Conservation (phyloP, 2,113 vertebrate genomes). For the Entomyzon cyanotis region DNA sequence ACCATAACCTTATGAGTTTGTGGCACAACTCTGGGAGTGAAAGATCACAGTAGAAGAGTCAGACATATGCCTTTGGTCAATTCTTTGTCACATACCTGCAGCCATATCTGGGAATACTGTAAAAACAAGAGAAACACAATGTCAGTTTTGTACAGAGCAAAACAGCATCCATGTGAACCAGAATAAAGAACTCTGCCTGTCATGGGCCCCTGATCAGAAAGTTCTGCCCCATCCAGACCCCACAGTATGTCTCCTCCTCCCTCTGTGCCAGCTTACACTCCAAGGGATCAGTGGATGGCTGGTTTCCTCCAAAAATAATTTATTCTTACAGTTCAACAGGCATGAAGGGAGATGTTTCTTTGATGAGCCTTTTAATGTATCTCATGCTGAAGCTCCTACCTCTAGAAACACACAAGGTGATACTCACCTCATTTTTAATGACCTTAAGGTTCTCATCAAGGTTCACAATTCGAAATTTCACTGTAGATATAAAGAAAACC, state of each 20-base stretch:
- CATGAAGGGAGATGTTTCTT: neutral
- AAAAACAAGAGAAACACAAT: neutral
- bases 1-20: neutral
- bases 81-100: slow-evolving; percentile 6
- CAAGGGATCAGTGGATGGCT: neutral
- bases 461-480: slow-evolving; percentile 53
- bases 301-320: neutral
- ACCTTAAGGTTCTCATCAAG: slow-evolving; percentile 35
- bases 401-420: neutral
- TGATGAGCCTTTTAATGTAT: neutral
- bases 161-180: neutral
- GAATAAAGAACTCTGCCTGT: neutral
- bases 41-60: neutral
- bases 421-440: slow-evolving; percentile 23
- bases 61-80: neutral
- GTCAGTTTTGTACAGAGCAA: neutral
- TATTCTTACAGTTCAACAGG: neutral
- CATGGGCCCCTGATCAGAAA: neutral
- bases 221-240: neutral
- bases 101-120: slow-evolving; percentile 44
- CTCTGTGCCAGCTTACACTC: neutral
- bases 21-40: neutral
- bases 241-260: neutral
- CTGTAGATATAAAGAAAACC: neutral
- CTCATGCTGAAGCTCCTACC: neutral